Conservation (phyloP, 2,888 invertebrate species). For the Oscheius sp. region DNA sequence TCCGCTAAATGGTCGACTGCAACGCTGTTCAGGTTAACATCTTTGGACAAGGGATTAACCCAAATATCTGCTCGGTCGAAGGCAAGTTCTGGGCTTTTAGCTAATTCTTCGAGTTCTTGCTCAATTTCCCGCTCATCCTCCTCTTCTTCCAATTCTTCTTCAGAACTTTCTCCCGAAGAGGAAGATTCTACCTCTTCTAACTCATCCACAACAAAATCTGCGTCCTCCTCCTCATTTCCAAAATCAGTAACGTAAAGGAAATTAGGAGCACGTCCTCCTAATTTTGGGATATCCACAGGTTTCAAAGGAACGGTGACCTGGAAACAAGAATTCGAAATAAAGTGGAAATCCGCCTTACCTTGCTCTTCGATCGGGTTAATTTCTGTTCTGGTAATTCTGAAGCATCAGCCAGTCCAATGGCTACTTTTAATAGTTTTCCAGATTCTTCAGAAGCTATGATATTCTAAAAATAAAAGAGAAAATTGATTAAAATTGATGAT, state of each 20-base stretch:
- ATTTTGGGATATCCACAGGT: slow-evolving; percentile 2
- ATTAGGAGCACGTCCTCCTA: slow-evolving; percentile 13
- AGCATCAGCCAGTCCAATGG: not conserved
- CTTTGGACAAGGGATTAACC: not conserved
- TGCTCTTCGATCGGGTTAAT: slow-evolving; percentile 6
- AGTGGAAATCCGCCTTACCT: not conserved
- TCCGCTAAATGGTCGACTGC: not conserved
- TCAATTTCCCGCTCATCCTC: slow-evolving; percentile 3
- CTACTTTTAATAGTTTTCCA: slow-evolving; percentile 8
- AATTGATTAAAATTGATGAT: not conserved
- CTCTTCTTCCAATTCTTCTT: not conserved
- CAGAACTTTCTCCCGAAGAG: slow-evolving; percentile 3
- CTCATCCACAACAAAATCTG: slow-evolving; percentile 12
- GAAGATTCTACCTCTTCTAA: not conserved
- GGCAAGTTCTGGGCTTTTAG: not conserved
- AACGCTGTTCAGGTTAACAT: slow-evolving; percentile 12
- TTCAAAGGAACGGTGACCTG: not conserved
- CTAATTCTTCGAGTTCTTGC: not conserved
- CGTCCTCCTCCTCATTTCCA: slow-evolving; percentile 22
- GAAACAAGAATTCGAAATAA: no score
- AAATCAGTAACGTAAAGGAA: slow-evolving; percentile 2
- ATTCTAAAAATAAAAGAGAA: not conserved
- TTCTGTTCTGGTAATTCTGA: slow-evolving; percentile 15
- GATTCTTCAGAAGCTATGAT: slow-evolving; percentile 6
- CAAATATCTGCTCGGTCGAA: not conserved